Base-by-base conservation (phyloP, 2,888 invertebrate species). In the Neoascia interrupta region DNA sequence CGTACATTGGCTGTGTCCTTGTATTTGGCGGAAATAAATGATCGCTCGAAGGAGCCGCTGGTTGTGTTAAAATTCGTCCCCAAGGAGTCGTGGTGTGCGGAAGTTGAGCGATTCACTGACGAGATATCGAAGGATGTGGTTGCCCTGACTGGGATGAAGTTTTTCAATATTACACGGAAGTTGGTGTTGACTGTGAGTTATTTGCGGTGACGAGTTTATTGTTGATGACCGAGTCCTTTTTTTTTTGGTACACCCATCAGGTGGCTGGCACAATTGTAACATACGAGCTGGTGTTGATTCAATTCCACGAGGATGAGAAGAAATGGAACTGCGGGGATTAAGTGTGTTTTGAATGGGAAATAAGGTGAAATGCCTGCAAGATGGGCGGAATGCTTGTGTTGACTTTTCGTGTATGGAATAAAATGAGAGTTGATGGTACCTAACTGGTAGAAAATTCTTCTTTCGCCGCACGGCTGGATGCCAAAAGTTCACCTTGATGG, bases 221-320 rank as follows among this genome's bases (percentile, higher is more conserved):
- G 13, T n/a, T n/a, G n/a, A n/a, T n/a, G n/a, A n/a, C n/a, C n/a
- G n/a, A n/a, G n/a, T 18, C 19, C n/a, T 41, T 18, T 41, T 18
- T 1, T 34, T 11, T 31, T 31, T 31, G 2, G n/a, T 31, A n/a
- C 2, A 31, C 70, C 43, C 45, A 63, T 83, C 83, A 91, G 91
- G 90, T 92, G 11, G 91, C 91, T 18, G 91, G 91, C n/a, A 91
- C 91, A 0, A 91, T 92, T 60, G 90, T 91, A 10, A 91, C 91
- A 0, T 92, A 91, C 81, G 91, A 92, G 84, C 84, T 92, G 45
- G 91, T 92, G 1, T 85, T 92, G 31, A 90, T 91, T 37, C 92
- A 92, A 82, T 91, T 91, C 80, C 90, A 91, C 56, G 88, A 89
- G 51, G 87, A 85, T 41, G 83, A 82, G 13, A 82, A 83, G 36